phyloP scores from a whole-genome alignment of 2,888 invertebrate genomes.

The Fissipunctia ypsillon region DNA sequence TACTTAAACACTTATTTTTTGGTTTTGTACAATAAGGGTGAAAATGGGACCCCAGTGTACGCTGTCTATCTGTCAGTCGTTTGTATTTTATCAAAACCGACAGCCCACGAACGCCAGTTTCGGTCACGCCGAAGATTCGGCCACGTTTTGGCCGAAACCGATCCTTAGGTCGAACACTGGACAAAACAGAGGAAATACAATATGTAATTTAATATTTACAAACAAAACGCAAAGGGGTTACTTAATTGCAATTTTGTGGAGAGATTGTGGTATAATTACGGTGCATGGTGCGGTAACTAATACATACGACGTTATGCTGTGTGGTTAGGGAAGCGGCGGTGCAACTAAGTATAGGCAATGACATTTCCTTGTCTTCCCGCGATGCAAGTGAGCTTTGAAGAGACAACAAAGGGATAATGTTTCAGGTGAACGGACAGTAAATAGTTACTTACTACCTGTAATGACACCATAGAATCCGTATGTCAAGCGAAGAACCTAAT shows the following conservation, averaged over 20 bases:
- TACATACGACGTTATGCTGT: slow-evolving; percentile 15
- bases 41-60: too few species aligned
- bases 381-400: neutral
- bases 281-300: neutral
- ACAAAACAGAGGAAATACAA: slow-evolving; percentile 21
- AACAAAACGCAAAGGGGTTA: slow-evolving; percentile 4
- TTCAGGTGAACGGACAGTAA: slow-evolving; percentile 24
- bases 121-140: too few species aligned
- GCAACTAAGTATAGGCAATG: slow-evolving; percentile 40
- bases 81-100: too few species aligned
- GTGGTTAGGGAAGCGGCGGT: slow-evolving; percentile 33
- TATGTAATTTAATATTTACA: slow-evolving; percentile 24
- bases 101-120: too few species aligned
- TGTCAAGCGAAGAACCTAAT: slow-evolving; percentile 29
- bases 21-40: too few species aligned
- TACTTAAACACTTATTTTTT: too few species aligned
- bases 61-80: too few species aligned
- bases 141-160: too few species aligned
- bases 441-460: slow-evolving; percentile 7
- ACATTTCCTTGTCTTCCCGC: slow-evolving; percentile 3
- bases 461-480: slow-evolving; percentile 17
- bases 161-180: too few species aligned
- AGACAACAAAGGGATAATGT: slow-evolving; percentile 11
- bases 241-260: slow-evolving; percentile 26
- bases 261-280: slow-evolving; percentile 14